Conservation (phyloP, 2,797 vertebrate genomes). For the Tarsius wallacei region DNA sequence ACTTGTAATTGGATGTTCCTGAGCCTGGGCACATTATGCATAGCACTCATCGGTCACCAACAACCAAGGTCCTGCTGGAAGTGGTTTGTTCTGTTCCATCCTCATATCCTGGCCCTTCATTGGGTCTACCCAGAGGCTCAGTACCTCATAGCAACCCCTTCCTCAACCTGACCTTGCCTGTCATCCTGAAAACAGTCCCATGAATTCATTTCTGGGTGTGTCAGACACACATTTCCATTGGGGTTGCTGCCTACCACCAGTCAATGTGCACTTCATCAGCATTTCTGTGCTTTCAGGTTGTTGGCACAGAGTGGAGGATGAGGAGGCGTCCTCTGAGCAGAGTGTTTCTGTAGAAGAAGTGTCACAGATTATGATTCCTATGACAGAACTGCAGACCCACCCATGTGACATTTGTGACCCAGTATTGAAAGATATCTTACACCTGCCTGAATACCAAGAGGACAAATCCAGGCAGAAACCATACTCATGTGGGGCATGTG, state of each 20-base stretch:
- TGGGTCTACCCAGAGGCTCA: neutral
- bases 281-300: neutral
- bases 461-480: neutral
- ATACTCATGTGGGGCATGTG: neutral
- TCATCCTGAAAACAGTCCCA: neutral
- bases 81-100: neutral
- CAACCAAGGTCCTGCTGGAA: neutral
- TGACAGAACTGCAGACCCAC: neutral
- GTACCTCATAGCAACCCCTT: neutral
- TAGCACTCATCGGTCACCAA: neutral
- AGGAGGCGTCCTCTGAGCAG: neutral
- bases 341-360: neutral
- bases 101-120: neutral
- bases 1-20: neutral
- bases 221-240: neutral
- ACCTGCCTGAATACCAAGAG: neutral
- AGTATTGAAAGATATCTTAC: neutral
- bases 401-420: neutral
- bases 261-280: neutral
- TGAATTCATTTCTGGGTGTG: neutral
- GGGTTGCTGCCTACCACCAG: neutral
- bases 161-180: neutral
- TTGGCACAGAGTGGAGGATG: neutral
- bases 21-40: neutral
- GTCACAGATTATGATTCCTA: neutral